These are phyloP conservation scores for Sesia bembeciformis DNA, from an alignment of 2,888 invertebrate genomes.

Conservation along the genomic window DNA sequence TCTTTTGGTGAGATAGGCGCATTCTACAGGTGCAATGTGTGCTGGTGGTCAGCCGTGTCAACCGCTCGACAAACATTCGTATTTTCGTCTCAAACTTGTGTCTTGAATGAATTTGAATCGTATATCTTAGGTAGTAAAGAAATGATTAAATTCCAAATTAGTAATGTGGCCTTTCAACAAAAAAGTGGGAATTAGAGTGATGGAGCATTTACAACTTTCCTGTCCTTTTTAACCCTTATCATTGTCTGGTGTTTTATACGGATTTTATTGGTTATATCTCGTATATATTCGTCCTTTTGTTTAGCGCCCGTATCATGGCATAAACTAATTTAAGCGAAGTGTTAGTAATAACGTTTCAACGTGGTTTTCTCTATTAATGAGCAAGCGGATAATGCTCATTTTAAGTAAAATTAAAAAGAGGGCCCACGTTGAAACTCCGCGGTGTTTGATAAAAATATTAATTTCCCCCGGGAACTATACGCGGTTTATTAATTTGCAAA, in stretches of 20 bases:
- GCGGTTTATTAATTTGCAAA: slow-evolving; percentile 35
- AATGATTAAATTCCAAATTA: not conserved
- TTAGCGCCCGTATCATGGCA: not conserved
- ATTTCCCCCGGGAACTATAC: slow-evolving; percentile 43
- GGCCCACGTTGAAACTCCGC: slow-evolving; percentile 22
- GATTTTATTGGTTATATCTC: not conserved
- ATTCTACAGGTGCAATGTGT: slow-evolving; percentile 63
- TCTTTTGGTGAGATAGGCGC: slow-evolving; percentile 58
- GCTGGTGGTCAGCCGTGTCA: slow-evolving; percentile 58
- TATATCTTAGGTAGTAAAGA: not conserved
- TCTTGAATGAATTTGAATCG: not conserved
- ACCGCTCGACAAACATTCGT: slow-evolving; percentile 14
- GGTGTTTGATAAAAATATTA: slow-evolving; percentile 36
- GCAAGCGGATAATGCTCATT: slow-evolving; percentile 3
- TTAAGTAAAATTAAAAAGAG: slow-evolving; percentile 27
- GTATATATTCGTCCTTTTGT: not conserved
- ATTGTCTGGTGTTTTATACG: not conserved
- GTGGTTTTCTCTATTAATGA: not conserved
- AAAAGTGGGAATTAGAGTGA: slow-evolving; percentile 34
- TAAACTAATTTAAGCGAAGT: not conserved
- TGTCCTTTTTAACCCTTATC: not conserved
- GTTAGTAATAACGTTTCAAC: not conserved
- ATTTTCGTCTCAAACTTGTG: not conserved
- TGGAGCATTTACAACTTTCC: slow-evolving; percentile 17
- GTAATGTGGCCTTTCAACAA: slow-evolving; percentile 11